Conservation (phyloP, 2,113 vertebrate genomes). For the Sylvia atricapilla region DNA sequence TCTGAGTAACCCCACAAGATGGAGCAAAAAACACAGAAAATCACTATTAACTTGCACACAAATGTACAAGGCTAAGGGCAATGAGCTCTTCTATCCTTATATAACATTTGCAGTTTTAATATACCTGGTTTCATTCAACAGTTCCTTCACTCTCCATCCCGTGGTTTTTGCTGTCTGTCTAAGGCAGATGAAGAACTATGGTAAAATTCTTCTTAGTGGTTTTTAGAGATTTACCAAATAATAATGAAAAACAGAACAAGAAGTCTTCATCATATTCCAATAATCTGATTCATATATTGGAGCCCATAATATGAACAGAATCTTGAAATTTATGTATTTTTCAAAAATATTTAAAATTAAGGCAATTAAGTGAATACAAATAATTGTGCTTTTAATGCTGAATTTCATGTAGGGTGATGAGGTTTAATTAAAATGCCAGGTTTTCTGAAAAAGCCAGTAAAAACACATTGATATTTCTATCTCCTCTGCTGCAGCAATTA, state of each 20-base stretch:
- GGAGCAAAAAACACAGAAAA: constrained; percentile 51
- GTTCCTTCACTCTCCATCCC: background rate
- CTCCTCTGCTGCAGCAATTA: background rate
- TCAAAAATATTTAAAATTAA: fast-evolving
- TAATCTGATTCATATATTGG: background rate
- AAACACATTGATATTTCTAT: background rate
- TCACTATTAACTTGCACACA: background rate
- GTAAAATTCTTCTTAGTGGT: background rate
- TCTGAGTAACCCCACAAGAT: constrained; percentile 17
- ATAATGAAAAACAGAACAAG: background rate
- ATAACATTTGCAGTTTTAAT: background rate
- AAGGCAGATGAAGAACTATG: background rate
- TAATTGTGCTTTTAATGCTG: background rate
- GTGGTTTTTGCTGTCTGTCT: background rate
- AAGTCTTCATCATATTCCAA: background rate
- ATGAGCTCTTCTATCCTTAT: background rate
- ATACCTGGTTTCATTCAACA: background rate
- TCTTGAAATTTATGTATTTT: background rate
- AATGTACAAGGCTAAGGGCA: background rate
- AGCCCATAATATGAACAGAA: background rate
- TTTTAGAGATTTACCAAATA: background rate
- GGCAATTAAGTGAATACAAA: background rate
- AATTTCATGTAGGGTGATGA: background rate
- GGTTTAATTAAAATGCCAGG: background rate
- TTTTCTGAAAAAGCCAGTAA: background rate